Evolutionary conservation across 2,113 vertebrate genomes (phyloP).

Genomic region (Petromus typicus): DNA sequence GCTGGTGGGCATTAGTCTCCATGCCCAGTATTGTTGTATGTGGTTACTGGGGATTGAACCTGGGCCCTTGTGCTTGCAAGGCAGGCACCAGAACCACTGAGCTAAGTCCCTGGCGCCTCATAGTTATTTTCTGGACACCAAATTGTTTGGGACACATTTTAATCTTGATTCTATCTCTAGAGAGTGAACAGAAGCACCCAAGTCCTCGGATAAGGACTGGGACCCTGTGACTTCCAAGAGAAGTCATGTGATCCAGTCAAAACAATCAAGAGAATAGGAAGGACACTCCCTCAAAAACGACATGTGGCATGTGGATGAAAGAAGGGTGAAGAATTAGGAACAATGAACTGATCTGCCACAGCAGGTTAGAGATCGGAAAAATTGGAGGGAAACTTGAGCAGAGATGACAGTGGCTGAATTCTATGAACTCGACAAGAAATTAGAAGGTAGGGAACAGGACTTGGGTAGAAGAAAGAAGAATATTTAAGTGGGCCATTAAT

Average conservation of each 20-base stretch:
- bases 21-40: no score
- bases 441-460: not conserved
- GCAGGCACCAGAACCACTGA: no score
- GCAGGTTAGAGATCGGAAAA: not conserved
- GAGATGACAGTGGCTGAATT: not conserved
- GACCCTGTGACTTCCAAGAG: not conserved
- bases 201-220: not conserved
- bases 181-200: not conserved
- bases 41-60: no score
- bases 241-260: not conserved
- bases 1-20: no score
- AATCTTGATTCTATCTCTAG: not conserved
- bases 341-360: not conserved
- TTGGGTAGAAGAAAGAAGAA: not conserved
- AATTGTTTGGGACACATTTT: not conserved
- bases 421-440: not conserved
- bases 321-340: not conserved
- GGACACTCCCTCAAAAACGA: not conserved
- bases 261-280: not conserved
- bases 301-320: no score
- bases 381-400: not conserved
- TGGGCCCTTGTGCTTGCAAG: no score
- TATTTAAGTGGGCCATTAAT: not conserved
- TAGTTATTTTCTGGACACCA: constrained; percentile 1
- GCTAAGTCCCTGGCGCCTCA: no score